Conservation (phyloP, 2,113 vertebrate species). For the Butorides virescens region DNA sequence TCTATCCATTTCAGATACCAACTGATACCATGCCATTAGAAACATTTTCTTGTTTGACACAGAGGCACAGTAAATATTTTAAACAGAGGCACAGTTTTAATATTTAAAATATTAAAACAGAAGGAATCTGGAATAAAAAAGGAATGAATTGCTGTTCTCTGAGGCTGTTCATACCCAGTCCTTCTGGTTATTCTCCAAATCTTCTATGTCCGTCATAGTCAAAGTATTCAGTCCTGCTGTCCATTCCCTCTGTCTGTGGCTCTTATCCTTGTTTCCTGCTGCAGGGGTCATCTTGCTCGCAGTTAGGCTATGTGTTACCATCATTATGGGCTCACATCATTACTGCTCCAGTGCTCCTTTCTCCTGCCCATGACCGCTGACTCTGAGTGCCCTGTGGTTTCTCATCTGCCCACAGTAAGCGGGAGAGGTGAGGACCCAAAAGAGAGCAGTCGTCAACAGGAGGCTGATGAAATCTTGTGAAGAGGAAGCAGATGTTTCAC, state of each 20-base stretch:
- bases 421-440: slow-evolving; percentile 25
- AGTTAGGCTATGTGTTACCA: neutral
- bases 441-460: slow-evolving; percentile 14
- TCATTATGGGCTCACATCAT: neutral
- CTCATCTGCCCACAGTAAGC: neutral
- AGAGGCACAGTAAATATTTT: neutral
- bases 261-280: neutral
- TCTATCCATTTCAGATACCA: neutral
- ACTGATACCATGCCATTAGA: neutral
- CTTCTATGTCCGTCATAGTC: neutral
- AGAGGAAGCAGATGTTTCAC: slow-evolving; percentile 15
- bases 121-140: neutral
- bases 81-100: neutral
- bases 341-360: neutral
- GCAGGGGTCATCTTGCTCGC: neutral
- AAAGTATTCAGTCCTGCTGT: neutral
- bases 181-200: neutral
- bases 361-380: neutral
- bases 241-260: neutral
- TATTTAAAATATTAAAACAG: neutral
- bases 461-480: slow-evolving; percentile 2
- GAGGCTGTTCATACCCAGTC: neutral
- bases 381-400: neutral
- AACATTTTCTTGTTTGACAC: neutral
- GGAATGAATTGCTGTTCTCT: neutral